phyloP scores from a whole-genome alignment of 2,797 vertebrate species.

The Darevskia mixta region DNA sequence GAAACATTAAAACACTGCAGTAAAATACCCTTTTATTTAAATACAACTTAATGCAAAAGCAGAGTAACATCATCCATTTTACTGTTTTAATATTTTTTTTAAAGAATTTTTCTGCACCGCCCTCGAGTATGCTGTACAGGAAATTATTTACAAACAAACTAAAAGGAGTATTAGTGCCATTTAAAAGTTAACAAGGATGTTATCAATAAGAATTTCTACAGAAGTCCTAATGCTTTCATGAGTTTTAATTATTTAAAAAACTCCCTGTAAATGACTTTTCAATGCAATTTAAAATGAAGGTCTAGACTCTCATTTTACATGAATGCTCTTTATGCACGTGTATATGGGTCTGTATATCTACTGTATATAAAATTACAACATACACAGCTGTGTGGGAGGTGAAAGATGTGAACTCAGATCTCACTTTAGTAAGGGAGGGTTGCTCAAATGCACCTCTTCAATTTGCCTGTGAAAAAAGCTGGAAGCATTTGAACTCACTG shows the following conservation, averaged over 20 bases:
- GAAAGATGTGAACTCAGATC: neutral
- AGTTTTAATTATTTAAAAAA: neutral
- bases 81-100: too few relatives aligned
- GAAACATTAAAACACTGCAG: too few relatives aligned
- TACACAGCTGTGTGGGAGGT: neutral
- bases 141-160: too few relatives aligned
- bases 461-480: neutral
- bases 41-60: too few relatives aligned
- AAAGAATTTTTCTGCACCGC: too few relatives aligned
- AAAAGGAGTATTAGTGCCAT: too few relatives aligned
- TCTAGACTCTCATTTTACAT: neutral
- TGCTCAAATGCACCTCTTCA: neutral
- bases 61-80: too few relatives aligned
- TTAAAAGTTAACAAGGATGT: neutral
- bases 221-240: neutral
- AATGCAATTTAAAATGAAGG: neutral
- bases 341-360: too few relatives aligned
- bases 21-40: too few relatives aligned
- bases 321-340: neutral
- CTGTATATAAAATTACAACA: too few relatives aligned
- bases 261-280: neutral
- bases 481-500: neutral
- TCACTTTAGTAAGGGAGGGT: neutral
- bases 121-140: too few relatives aligned
- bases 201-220: neutral